Evolutionary conservation across 1,140 invertebrate species (phyloP), one percentile per base, ranked within the genome.

Genomic region (Macrocentrus cingulum): DNA sequence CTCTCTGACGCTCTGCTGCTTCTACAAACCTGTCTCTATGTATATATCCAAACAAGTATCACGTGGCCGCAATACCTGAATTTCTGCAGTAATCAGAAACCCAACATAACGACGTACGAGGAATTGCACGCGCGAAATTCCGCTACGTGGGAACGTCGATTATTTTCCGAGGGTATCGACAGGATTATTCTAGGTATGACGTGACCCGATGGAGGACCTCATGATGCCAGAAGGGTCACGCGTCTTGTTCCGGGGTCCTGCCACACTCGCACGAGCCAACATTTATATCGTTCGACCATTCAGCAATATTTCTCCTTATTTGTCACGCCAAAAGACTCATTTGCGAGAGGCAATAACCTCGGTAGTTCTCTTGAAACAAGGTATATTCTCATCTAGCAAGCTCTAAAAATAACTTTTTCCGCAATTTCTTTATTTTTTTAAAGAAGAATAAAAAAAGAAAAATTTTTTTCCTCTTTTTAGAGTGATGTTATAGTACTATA

Each of bases 131-230:
- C 13, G 20, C 46, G 20, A 32, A 18, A 44, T 44, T 54, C 29
- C 51, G 25, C 37, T 42, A 44, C 53, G 53, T 56, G 53, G 53
- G 53, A 56, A 56, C 53, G 22, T 29, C 39, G 39, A 56, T 46
- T 46, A 56, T 56, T 56, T 44, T 46, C 44, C 46, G 19, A 20
- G 11, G 20, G 22, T 56, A 56, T 56, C 53, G 53, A 56, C 53
- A 46, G 42, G 41, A 56, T 56, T 46, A 46, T 46, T 56, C 52
- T 56, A 46, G 20, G 34, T 48, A 56, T 49, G 45, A 49, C 44
- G 45, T 56, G 54, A 49, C 54, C 54, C 13, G 50, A 22, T 49
- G 16, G 53, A 18, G 53, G 41, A 37, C 29, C 29, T 15, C 29
- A 9, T 8, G 50, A 36, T 44, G 41, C 25, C 53, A 15, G n/a